Base-by-base conservation (phyloP, 1,140 invertebrate genomes). In the Spodoptera frugiperda region DNA sequence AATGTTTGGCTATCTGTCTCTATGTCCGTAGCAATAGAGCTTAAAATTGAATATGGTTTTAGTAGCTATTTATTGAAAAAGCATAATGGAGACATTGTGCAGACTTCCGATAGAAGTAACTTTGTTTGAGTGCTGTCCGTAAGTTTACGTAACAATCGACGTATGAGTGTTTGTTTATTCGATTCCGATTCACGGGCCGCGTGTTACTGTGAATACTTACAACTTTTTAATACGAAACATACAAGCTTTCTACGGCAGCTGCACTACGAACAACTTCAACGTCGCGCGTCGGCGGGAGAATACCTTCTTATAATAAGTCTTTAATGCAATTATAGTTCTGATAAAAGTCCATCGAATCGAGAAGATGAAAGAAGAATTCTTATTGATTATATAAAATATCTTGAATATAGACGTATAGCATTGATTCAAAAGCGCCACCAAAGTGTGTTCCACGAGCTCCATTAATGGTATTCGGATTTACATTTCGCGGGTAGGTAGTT, bases 51-150 rank as follows among this genome's bases (percentile, higher is more conserved):
- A 39, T 6, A 17, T 0, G 5, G 5, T 17, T 49, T 33, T 44
- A 21, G 15, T 33, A 12, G 15, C 15, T 81, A 57, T 68, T 75
- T 59, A 2, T 73, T 78, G 71, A 55, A 46, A 54, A 79, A 51
- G 17, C 51, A 78, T 76, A 78, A 77, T 54, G 46, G 57, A 81
- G 84, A 86, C 76, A 75, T 55, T 84, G 76, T 80, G 76, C 84
- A 86, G 84, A 80, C 63, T 80, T 84, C 80, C 78, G 70, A 81
- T 79, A 73, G 61, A 74, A 49, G 39, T 73, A 78, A 78, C 63
- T 82, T 79, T 82, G 77, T 80, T 80, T 81, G 63, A 77, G 76
- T 55, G 76, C 68, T 68, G 55, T 49, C 63, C 17, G 71, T 83
- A 14, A 51, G 78, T 81, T 81, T 81, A 81, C 73, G 17, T 82